Evolutionary conservation across 2,113 vertebrate species (phyloP), one percentile per base, ranked within the genome.

Genomic region (Xerus inauris): DNA sequence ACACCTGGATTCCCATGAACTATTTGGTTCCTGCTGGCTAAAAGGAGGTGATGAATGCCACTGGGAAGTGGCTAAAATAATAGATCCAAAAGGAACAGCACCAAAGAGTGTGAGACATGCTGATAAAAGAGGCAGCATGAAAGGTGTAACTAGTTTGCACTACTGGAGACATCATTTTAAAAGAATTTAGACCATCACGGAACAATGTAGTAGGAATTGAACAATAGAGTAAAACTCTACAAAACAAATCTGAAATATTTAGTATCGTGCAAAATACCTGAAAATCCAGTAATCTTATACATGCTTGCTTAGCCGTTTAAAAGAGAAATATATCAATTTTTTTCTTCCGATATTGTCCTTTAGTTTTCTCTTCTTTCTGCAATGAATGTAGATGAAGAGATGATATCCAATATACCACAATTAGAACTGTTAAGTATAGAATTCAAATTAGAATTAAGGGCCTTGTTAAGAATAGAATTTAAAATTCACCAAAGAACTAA

Each of bases 1-100:
- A 93, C 87, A 94, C 87, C 89, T 96, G 93, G 40, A 24, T 83
- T 76, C 79, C 67, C 67, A 89, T 24, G 82, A 64, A 91, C n/a
- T 30, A 89, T 57, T 73, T 45, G 42, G 26, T 89, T 91, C 94
- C 49, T 51, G 28, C 80, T 87, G 64, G 82, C 82, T 91, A 92
- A 94, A 89, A 87, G 54, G 75, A 96, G 89, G 40, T 83, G 65
- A 73, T 45, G 83, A 51, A 96, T 32, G 35, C 40, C 67, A 72
- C 5, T 22, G 24, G 38, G 38, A 94, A 97, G 0, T 32, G 22
- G 40, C 9, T 85, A 94, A 89, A 93, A 77, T 35, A 88, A 91
- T 22, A 64, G 22, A 59, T 35, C 82, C 75, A 87, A 93, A 89
- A 89, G 51, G 10, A 95, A 12, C 19, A 54, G 51, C 35, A 79